A percentile compares a stretch with the other conserved stretches of the same genome.
Evolutionary conservation across 2,888 invertebrate genomes (phyloP).

Genomic region (Apamea sordens): DNA sequence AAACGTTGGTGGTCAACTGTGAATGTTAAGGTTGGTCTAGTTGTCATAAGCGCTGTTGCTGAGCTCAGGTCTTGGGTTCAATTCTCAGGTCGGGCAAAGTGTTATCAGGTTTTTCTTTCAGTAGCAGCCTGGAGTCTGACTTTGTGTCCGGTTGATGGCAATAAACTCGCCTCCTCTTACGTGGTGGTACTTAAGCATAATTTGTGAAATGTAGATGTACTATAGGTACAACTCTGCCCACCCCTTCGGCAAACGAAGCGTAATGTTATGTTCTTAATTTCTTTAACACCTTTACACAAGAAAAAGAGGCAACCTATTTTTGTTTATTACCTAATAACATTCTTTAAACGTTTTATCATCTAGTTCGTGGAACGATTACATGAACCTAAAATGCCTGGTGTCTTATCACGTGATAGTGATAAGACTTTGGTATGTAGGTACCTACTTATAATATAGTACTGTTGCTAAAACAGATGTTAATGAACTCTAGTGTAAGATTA

Average conservation of each 20-base stretch:
- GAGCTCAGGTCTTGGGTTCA: no score
- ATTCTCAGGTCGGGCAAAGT: no score
- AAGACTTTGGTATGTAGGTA: slow-evolving; percentile 8
- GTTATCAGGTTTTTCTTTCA: no score
- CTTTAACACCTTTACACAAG: background rate
- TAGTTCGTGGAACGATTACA: slow-evolving; percentile 36
- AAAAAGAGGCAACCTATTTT: background rate
- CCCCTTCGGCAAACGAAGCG: no score
- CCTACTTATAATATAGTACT: slow-evolving; percentile 1
- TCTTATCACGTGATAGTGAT: slow-evolving; percentile 55
- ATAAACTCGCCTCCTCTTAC: no score
- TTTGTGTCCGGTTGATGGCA: no score
- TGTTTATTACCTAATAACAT: slow-evolving; percentile 31
- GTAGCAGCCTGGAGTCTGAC: no score
- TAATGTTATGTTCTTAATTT: background rate
- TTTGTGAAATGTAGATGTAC: no score
- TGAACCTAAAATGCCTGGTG: slow-evolving; percentile 33
- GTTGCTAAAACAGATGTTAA: slow-evolving; percentile 51
- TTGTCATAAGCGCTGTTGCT: no score
- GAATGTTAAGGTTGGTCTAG: background rate
- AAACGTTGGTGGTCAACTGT: background rate
- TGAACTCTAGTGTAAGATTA: slow-evolving; percentile 47
- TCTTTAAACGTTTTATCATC: slow-evolving; percentile 30
- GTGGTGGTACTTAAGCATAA: no score
- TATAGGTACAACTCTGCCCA: no score